Evolutionary conservation across 2,888 invertebrate genomes (phyloP).

Genomic region (Helicoverpa assulta): DNA sequence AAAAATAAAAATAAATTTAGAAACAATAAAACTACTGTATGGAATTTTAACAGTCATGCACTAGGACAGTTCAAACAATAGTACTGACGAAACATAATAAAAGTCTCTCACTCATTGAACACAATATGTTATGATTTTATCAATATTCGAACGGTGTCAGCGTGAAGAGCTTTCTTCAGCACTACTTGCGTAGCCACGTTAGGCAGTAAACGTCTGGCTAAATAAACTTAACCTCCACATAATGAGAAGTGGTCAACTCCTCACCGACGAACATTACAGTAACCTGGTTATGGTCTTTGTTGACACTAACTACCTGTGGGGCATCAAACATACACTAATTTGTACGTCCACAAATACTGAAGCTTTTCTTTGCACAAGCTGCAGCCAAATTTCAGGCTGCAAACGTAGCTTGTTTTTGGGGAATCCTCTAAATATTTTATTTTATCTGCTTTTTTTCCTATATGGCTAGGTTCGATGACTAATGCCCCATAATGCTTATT

Average conservation of each 20-base stretch:
- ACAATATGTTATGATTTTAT: not conserved
- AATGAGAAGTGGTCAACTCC: conserved; percentile 16
- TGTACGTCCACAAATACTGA: not conserved
- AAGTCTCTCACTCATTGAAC: too few relatives aligned
- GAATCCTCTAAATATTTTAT: too few relatives aligned
- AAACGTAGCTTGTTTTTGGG: too few relatives aligned
- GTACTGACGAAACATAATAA: too few relatives aligned
- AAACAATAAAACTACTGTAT: not conserved
- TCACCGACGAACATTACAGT: conserved; percentile 31
- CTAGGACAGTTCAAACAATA: not conserved
- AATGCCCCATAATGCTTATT: too few relatives aligned
- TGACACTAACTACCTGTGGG: conserved; percentile 20
- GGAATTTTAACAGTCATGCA: not conserved
- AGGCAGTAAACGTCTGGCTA: conserved; percentile 31
- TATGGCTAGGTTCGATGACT: too few relatives aligned
- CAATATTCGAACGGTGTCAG: not conserved
- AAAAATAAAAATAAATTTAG: too few relatives aligned
- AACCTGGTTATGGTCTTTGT: conserved; percentile 18
- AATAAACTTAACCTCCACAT: conserved; percentile 14
- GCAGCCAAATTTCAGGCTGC: too few relatives aligned
- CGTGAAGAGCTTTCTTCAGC: conserved; percentile 5
- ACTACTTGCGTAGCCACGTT: conserved; percentile 47
- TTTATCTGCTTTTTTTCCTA: too few relatives aligned
- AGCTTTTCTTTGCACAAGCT: not conserved
- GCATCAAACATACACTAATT: conserved; percentile 12